These are phyloP conservation scores for Tenthredo distinguenda DNA, from an alignment of 2,888 invertebrate genomes.

Conservation along the genomic window DNA sequence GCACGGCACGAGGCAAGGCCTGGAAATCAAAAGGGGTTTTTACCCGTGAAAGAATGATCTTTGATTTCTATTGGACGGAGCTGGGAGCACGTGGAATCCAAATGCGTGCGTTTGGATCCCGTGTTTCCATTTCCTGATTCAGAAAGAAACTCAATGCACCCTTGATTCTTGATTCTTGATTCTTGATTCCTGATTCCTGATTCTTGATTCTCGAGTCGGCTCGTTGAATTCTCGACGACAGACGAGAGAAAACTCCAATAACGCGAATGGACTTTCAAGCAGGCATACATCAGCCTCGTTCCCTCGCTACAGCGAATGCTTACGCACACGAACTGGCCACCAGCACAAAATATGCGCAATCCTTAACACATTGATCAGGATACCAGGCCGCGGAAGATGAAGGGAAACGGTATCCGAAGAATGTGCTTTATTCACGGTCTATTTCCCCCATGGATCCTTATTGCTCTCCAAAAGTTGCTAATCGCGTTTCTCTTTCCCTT, in stretches of 20 bases:
- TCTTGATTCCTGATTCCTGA: constrained; percentile 21
- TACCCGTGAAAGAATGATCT: background rate
- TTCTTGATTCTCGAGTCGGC: constrained; percentile 28
- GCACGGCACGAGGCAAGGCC: background rate
- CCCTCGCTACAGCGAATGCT: constrained; percentile 24
- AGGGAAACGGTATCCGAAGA: background rate
- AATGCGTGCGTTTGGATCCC: constrained; percentile 14
- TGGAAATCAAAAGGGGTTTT: background rate
- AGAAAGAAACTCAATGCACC: constrained; percentile 28
- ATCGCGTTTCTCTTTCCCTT: background rate
- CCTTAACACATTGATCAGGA: constrained; percentile 60
- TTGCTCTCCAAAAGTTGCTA: background rate
- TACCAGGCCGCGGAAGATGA: background rate
- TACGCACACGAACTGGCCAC: background rate
- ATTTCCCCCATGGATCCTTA: background rate
- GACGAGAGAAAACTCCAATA: constrained; percentile 70
- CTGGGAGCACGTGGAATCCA: background rate
- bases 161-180: constrained; percentile 12
- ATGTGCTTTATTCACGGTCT: background rate
- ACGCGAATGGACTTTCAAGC: constrained; percentile 77
- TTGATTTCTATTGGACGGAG: background rate
- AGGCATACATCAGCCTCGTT: constrained; percentile 73
- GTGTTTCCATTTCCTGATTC: constrained; percentile 22
- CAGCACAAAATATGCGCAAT: constrained; percentile 59
- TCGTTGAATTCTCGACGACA: constrained; percentile 49